Evolutionary conservation across 1,140 invertebrate species (phyloP).

Genomic region (Mercenaria mercenaria): DNA sequence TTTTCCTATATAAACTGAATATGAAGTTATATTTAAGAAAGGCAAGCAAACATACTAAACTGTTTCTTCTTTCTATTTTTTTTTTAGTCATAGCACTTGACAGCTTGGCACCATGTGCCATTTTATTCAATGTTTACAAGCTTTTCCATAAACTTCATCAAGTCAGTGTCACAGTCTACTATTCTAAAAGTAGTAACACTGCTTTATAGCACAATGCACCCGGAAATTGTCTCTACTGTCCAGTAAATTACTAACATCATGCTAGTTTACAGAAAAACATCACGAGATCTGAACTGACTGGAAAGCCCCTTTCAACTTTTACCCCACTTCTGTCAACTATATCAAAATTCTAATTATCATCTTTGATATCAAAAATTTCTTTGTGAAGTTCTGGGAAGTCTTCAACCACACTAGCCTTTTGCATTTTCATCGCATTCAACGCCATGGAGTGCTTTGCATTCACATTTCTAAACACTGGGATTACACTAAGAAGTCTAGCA

Average conservation of each 20-base stretch:
- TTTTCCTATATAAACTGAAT: background rate
- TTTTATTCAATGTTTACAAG: background rate
- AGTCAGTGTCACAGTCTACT: background rate
- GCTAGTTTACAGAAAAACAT: background rate
- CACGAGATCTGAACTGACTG: conserved; percentile 5
- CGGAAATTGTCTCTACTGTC: background rate
- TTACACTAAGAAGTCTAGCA: conserved; percentile 70
- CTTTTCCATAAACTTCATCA: background rate
- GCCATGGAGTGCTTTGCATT: conserved; percentile 80
- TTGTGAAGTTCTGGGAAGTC: conserved; percentile 81
- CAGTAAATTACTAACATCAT: background rate
- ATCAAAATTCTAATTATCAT: background rate
- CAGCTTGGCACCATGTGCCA: background rate
- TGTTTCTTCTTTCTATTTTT: background rate
- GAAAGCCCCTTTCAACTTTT: background rate
- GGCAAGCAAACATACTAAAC: background rate
- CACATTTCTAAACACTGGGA: conserved; percentile 78
- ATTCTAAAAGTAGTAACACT: background rate
- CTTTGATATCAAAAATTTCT: conserved; percentile 79
- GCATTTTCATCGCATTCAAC: conserved; percentile 83
- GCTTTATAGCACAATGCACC: background rate
- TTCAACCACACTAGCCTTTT: conserved; percentile 70
- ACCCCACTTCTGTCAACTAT: background rate
- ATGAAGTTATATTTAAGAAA: background rate
- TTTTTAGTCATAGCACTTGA: background rate